These are phyloP conservation scores for Cebus imitator DNA, from an alignment of 2,113 vertebrate species.

Conservation along the genomic window DNA sequence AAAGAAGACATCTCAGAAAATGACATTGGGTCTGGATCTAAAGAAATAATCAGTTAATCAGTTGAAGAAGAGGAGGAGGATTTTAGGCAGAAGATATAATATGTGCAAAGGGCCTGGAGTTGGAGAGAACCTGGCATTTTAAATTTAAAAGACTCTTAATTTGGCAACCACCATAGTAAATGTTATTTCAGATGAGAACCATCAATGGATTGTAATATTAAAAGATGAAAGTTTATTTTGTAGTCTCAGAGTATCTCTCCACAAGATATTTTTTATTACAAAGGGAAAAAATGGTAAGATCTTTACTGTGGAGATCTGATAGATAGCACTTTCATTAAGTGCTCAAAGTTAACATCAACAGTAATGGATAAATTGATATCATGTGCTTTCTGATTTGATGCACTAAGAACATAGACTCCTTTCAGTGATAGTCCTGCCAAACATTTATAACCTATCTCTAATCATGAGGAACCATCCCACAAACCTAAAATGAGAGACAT, in stretches of 20 bases:
- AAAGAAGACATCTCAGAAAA: neutral
- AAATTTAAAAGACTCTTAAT: slow-evolving; percentile 5
- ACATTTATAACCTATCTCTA: neutral
- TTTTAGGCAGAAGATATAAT: neutral
- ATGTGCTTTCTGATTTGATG: neutral
- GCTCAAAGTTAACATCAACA: neutral
- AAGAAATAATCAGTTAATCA: neutral
- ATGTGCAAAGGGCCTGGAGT: neutral
- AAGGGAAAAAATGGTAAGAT: neutral
- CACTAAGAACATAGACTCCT: neutral
- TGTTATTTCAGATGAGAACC: neutral
- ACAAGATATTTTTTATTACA: neutral
- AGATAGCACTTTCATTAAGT: neutral
- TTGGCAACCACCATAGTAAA: slow-evolving; percentile 2
- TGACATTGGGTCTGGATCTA: neutral
- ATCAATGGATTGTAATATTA: slow-evolving; percentile 23
- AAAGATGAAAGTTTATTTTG: slow-evolving; percentile 18
- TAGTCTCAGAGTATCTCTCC: neutral
- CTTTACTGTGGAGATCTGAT: neutral
- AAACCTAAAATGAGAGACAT: neutral
- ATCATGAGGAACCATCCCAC: neutral
- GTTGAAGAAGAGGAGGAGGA: neutral
- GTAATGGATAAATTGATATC: neutral
- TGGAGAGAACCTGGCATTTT: neutral
- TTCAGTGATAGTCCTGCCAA: neutral